Percentiles rank a stretch among this genome's conserved stretches.
Evolutionary conservation across 2,113 vertebrate genomes (phyloP).

Genomic region (Natator depressus): DNA sequence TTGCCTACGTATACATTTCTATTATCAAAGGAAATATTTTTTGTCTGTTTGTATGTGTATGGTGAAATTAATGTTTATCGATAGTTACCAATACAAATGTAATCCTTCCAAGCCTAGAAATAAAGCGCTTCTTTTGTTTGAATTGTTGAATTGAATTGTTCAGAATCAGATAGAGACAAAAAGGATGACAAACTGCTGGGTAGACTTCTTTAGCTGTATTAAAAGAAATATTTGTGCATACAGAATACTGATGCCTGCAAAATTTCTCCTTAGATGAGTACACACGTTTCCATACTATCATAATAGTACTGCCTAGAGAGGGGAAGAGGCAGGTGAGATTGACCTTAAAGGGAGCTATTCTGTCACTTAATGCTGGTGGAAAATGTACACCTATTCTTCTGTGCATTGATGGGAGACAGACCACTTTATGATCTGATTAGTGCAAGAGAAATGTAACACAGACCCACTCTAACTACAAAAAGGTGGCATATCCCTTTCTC

Average conservation of each 20-base stretch:
- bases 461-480: background rate
- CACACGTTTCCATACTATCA: background rate
- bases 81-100: no score
- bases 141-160: fast-evolving
- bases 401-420: background rate
- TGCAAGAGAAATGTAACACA: background rate
- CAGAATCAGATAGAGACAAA: background rate
- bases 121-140: no score
- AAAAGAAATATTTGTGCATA: background rate
- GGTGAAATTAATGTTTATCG: no score
- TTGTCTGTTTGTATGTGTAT: no score
- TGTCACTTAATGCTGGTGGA: background rate
- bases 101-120: no score
- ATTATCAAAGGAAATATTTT: no score
- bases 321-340: background rate
- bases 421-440: background rate
- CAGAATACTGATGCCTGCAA: background rate
- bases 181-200: background rate
- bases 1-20: no score
- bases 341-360: fast-evolving
- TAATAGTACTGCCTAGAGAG: background rate
- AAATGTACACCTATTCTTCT: fast-evolving
- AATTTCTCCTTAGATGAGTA: background rate
- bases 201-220: background rate
- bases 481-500: background rate